Evolutionary conservation across 30 jellyfish, hydroid and myxozoan species (phyloP).

Genomic region (Catostylus mosaicus): DNA sequence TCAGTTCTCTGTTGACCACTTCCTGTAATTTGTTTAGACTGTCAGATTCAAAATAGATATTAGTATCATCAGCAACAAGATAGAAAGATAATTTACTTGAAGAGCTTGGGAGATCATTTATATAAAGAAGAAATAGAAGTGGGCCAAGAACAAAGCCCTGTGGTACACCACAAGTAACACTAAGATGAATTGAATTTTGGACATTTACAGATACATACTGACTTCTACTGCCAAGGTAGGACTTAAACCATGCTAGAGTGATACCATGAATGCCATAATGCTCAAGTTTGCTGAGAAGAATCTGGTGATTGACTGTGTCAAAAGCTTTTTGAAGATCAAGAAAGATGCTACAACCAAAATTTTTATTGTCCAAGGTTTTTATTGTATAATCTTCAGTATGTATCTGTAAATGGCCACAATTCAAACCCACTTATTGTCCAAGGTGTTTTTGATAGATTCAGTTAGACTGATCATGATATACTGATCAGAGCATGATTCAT

Average conservation of each 20-base stretch:
- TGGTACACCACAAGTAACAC: conserved; percentile 48
- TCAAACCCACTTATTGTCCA: not conserved
- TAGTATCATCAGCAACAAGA: no score
- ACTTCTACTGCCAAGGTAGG: not conserved
- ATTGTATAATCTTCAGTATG: not conserved
- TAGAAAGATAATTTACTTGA: no score
- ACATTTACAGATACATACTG: conserved; percentile 38
- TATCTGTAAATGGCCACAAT: conserved; percentile 20
- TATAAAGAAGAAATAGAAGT: conserved; percentile 7
- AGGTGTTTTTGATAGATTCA: no score
- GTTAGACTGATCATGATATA: not conserved
- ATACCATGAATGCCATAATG: conserved; percentile 24
- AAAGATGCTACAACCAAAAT: conserved; percentile 55
- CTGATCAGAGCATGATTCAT: conserved; percentile 8
- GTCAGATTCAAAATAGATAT: no score
- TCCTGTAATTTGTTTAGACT: no score
- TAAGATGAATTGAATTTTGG: not conserved
- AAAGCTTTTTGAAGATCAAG: conserved; percentile 32
- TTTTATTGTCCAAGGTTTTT: not conserved
- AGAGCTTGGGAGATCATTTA: conserved; percentile 25
- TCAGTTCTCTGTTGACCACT: not conserved
- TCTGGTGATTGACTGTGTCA: conserved; percentile 31
- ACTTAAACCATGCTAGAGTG: conserved; percentile 8
- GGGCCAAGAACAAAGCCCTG: conserved; percentile 41
- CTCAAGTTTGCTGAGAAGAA: conserved; percentile 7